phyloP scores from a whole-genome alignment of 2,113 vertebrate species.

The Isurus oxyrinchus region DNA sequence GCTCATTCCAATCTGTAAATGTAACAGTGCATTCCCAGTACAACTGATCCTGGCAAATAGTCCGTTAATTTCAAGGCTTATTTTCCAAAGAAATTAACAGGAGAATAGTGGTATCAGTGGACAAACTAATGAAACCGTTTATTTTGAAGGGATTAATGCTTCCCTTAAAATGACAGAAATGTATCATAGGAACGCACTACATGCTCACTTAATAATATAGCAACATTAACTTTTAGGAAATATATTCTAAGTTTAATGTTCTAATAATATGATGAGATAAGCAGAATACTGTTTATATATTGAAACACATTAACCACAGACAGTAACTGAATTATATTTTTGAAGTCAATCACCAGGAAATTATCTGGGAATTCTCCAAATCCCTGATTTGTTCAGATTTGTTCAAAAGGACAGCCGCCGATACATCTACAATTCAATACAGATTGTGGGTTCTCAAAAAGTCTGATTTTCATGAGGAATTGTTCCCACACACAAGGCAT shows the following conservation, averaged over 20 bases:
- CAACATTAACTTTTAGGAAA: neutral
- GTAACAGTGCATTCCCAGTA: neutral
- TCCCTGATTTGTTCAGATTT: neutral
- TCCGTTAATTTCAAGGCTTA: neutral
- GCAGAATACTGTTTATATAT: neutral
- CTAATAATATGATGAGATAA: neutral
- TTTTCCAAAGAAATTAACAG: neutral
- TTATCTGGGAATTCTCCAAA: neutral
- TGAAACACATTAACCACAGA: neutral
- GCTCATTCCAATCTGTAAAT: slow-evolving; percentile 20
- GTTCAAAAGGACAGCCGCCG: neutral
- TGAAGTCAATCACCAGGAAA: neutral
- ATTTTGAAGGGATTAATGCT: neutral
- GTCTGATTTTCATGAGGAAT: neutral
- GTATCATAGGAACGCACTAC: neutral
- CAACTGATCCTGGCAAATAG: neutral
- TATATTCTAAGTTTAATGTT: neutral
- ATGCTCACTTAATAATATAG: neutral
- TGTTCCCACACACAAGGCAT: neutral
- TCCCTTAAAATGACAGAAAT: neutral
- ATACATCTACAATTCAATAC: neutral
- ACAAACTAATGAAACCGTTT: neutral
- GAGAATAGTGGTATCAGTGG: neutral
- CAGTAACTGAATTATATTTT: neutral
- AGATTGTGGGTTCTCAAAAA: neutral